phyloP scores from a whole-genome alignment of 2,888 invertebrate genomes.

The Zhuqinia jingwanae region DNA sequence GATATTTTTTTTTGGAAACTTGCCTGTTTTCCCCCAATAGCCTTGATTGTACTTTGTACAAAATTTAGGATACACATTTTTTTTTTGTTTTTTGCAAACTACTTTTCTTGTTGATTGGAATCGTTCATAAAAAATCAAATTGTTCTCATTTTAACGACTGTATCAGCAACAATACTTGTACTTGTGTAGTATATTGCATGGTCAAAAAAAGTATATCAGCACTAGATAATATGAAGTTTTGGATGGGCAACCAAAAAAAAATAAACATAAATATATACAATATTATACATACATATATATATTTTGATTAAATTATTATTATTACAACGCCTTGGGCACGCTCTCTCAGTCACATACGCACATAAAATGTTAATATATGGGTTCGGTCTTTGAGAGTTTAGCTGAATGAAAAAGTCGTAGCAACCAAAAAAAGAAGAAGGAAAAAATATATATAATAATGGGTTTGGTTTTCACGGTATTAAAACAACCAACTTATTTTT shows the following conservation, averaged over 20 bases:
- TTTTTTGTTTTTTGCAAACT: conserved; percentile 29
- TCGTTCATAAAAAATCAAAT: not conserved
- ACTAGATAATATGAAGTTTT: too few species aligned
- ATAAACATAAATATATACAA: too few species aligned
- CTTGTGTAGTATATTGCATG: too few species aligned
- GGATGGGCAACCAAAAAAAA: not conserved
- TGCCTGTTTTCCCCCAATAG: conserved; percentile 32
- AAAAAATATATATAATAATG: conserved; percentile 12
- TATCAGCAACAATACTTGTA: too few species aligned
- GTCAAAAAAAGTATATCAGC: too few species aligned
- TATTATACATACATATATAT: too few species aligned
- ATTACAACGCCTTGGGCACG: conserved; percentile 49
- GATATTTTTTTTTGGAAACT: conserved; percentile 17
- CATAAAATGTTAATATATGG: conserved; percentile 29
- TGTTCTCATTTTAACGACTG: not conserved
- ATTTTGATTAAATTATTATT: conserved; percentile 22
- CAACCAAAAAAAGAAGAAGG: too few species aligned
- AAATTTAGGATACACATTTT: too few species aligned
- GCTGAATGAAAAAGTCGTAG: conserved; percentile 22
- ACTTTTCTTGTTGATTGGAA: not conserved
- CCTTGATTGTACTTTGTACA: conserved; percentile 19
- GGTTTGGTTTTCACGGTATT: conserved; percentile 9
- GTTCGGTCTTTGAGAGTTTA: not conserved
- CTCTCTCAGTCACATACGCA: conserved; percentile 13
- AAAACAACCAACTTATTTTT: too few species aligned